Percentiles rank a stretch among this genome's conserved stretches.
Conservation (phyloP, 2,113 vertebrate species). For the Thinocorus orbignyianus region DNA sequence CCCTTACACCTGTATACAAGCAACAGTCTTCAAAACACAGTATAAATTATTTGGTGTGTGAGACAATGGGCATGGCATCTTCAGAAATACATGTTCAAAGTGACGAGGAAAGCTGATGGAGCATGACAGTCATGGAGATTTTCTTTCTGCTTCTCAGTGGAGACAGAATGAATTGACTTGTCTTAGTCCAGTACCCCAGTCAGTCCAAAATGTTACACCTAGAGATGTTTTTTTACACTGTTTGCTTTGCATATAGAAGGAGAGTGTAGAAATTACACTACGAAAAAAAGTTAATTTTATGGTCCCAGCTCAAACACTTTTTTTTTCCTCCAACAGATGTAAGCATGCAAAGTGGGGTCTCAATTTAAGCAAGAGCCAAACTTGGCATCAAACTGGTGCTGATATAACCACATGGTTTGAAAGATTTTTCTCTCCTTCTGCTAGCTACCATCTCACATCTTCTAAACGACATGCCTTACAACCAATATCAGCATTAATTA, state of each 20-base stretch:
- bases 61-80: not conserved
- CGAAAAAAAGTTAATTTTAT: not conserved
- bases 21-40: not conserved
- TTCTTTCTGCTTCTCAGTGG: not conserved
- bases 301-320: not conserved
- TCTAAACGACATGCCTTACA: not conserved
- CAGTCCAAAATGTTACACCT: not conserved
- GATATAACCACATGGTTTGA: not conserved
- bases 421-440: slow-evolving; percentile 5
- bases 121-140: not conserved
- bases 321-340: not conserved
- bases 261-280: not conserved
- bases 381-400: not conserved
- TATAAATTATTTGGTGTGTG: not conserved
- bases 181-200: not conserved
- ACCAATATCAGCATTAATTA: not conserved
- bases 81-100: not conserved
- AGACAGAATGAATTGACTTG: not conserved
- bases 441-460: not conserved
- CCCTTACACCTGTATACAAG: not conserved
- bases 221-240: not conserved
- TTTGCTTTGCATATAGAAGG: not conserved
- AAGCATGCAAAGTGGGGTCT: not conserved
- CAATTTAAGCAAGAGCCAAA: slow-evolving; percentile 23
- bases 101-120: not conserved